Percentiles rank a stretch among this genome's conserved stretches.
phyloP scores from a whole-genome alignment of 2,113 vertebrate species.

The Scophthalmus maximus region DNA sequence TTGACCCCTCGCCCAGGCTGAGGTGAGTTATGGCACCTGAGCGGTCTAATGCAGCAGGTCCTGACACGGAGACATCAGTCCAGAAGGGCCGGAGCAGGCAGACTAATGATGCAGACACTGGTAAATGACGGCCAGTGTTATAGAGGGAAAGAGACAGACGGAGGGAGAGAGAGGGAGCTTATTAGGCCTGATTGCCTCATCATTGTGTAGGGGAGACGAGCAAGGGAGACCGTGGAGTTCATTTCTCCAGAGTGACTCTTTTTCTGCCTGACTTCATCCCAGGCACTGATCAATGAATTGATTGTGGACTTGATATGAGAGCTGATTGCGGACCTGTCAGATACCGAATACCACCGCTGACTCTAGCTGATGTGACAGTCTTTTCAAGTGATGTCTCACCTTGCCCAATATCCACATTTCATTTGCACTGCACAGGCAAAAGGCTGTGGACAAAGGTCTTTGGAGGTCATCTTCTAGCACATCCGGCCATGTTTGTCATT shows the following conservation, averaged over 20 bases:
- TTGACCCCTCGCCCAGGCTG: conserved; percentile 73
- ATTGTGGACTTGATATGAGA: conserved; percentile 75
- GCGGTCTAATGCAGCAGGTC: conserved; percentile 69
- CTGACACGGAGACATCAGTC: conserved; percentile 74
- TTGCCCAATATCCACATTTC: conserved; percentile 36
- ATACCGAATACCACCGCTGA: conserved; percentile 55
- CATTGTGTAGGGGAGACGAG: conserved; percentile 60
- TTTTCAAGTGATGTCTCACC: conserved; percentile 36
- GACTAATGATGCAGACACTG: conserved; percentile 78
- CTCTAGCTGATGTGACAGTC: conserved; percentile 30
- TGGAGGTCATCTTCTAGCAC: conserved; percentile 40
- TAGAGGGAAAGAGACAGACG: conserved; percentile 20
- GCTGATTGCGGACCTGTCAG: conserved; percentile 46
- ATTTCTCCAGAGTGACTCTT: conserved; percentile 74
- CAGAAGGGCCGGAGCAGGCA: conserved; percentile 52
- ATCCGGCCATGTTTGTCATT: conserved; percentile 30
- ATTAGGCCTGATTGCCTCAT: conserved; percentile 74
- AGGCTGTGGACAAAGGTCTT: conserved; percentile 13
- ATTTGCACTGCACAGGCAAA: conserved; percentile 28
- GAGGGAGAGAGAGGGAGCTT: conserved; percentile 34
- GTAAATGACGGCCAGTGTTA: conserved; percentile 77
- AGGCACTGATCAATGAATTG: conserved; percentile 79
- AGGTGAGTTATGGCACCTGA: conserved; percentile 79
- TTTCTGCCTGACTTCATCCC: conserved; percentile 58
- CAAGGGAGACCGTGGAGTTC: conserved; percentile 61